These are phyloP conservation scores for Riptortus pedestris DNA, from an alignment of 1,140 invertebrate genomes.

Conservation along the genomic window DNA sequence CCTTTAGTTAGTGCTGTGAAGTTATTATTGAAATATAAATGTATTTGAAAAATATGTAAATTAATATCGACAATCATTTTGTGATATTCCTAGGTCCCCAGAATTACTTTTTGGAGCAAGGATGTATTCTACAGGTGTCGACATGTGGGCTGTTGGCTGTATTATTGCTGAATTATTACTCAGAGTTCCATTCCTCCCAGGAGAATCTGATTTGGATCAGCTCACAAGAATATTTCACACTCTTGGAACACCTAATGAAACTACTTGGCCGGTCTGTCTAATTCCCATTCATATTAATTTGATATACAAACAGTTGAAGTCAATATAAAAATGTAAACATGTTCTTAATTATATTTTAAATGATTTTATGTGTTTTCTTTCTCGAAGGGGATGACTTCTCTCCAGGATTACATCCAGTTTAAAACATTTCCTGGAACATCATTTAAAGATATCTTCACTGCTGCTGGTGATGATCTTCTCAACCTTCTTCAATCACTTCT, in stretches of 20 bases:
- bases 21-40: too few relatives aligned
- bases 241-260: constrained; percentile 81
- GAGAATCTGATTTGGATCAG: constrained; percentile 94
- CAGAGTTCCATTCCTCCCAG: constrained; percentile 85
- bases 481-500: constrained; percentile 70
- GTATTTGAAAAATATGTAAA: too few relatives aligned
- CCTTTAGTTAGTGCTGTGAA: too few relatives aligned
- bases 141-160: constrained; percentile 98
- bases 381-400: constrained; percentile 57
- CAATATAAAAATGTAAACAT: not conserved
- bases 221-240: constrained; percentile 88
- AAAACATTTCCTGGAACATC: constrained; percentile 74
- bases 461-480: constrained; percentile 86
- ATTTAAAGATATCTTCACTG: constrained; percentile 87
- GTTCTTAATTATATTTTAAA: too few relatives aligned
- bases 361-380: too few relatives aligned
- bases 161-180: constrained; percentile 92
- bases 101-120: constrained; percentile 92
- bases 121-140: constrained; percentile 90
- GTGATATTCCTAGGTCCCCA: constrained; percentile 58
- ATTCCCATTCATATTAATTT: not conserved
- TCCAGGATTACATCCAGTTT: constrained; percentile 90
- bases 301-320: not conserved
- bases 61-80: too few relatives aligned
- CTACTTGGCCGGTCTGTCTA: constrained; percentile 71